Evolutionary conservation across 2,113 vertebrate species (phyloP).

Genomic region (Oenanthe melanoleuca): DNA sequence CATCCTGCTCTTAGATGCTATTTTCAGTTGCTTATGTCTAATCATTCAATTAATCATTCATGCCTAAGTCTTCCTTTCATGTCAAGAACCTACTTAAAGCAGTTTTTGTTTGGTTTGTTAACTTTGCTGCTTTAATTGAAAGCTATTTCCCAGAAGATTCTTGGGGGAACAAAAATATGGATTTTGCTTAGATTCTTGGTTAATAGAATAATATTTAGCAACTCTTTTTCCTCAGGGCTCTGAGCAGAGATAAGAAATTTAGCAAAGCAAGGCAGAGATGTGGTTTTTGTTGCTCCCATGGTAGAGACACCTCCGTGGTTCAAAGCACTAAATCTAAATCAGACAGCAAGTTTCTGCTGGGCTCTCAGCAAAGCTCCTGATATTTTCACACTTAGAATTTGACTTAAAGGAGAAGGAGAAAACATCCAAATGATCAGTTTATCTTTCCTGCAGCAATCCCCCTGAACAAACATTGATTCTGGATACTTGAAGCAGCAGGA

Average conservation of each 20-base stretch:
- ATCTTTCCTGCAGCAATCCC: not conserved
- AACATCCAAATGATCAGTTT: not conserved
- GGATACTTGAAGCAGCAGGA: not conserved
- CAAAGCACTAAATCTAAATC: not conserved
- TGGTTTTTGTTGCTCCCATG: not conserved
- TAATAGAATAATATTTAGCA: not conserved
- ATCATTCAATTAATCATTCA: slow-evolving; percentile 24
- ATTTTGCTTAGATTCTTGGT: not conserved
- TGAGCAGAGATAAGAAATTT: not conserved
- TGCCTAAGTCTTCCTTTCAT: not conserved
- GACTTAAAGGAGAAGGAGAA: not conserved
- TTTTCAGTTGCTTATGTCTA: slow-evolving; percentile 22
- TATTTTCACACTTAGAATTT: not conserved
- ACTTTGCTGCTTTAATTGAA: not conserved
- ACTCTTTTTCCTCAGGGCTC: not conserved
- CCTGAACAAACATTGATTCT: not conserved
- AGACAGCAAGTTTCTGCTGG: not conserved
- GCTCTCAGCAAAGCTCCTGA: not conserved
- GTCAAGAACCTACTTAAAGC: not conserved
- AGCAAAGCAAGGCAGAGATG: not conserved
- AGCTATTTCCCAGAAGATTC: not conserved
- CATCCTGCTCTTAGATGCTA: not conserved
- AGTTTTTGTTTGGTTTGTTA: not conserved
- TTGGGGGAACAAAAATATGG: not conserved
- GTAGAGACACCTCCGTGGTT: not conserved